Evolutionary conservation across 2,113 vertebrate genomes (phyloP).

Genomic region (Todiramphus chloris): DNA sequence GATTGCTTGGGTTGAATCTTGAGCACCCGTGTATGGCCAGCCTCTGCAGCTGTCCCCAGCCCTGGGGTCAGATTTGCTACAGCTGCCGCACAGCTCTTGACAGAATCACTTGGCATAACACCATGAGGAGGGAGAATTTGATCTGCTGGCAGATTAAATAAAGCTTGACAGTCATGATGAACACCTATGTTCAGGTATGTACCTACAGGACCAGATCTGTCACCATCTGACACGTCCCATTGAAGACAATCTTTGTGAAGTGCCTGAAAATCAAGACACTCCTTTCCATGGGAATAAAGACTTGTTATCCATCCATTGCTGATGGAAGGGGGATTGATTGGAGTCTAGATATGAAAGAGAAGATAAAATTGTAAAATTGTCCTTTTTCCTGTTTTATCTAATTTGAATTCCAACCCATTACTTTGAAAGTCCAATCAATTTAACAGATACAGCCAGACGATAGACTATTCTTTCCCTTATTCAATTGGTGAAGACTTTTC

Average conservation of each 20-base stretch:
- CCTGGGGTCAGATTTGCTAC: not conserved
- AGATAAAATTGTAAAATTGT: not conserved
- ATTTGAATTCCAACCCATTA: not conserved
- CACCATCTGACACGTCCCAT: not conserved
- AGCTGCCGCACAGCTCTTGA: rapidly evolving
- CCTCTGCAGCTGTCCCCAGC: not conserved
- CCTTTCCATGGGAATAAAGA: not conserved
- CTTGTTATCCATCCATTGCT: not conserved
- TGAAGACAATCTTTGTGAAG: not conserved
- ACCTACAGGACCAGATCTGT: not conserved
- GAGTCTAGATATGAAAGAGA: not conserved
- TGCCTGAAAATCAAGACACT: not conserved
- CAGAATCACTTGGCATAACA: not conserved
- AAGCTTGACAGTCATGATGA: not conserved
- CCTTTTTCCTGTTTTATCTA: not conserved
- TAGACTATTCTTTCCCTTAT: not conserved
- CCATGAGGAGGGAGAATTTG: not conserved
- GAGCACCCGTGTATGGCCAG: not conserved
- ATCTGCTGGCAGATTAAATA: not conserved
- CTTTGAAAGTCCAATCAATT: not conserved
- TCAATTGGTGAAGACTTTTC: not conserved
- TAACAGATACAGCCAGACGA: not conserved
- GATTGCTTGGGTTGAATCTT: not conserved
- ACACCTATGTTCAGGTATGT: not conserved
- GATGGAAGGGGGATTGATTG: not conserved